Conservation (phyloP, 1,140 invertebrate genomes). For the Tetranychus urticae region DNA sequence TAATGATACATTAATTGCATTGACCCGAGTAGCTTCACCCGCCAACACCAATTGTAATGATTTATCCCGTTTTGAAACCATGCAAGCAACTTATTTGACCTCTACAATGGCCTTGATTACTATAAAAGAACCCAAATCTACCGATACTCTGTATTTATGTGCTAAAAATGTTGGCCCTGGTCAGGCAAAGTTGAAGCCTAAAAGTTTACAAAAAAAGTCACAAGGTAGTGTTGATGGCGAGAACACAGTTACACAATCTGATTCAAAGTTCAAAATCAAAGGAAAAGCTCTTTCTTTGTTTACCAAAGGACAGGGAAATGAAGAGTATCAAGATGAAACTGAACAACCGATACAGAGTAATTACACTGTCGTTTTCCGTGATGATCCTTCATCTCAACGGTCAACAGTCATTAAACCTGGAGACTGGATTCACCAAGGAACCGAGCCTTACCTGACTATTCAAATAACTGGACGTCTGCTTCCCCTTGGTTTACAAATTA, state of each 20-base stretch:
- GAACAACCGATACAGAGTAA: too few species aligned
- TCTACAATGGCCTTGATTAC: background rate
- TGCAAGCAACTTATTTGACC: background rate
- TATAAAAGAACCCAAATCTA: background rate
- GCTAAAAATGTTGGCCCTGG: background rate
- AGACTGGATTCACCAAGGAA: slow-evolving; percentile 20
- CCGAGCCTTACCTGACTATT: slow-evolving; percentile 15
- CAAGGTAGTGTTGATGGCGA: too few species aligned
- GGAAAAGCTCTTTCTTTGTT: too few species aligned
- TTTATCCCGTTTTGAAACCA: background rate
- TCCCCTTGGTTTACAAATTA: slow-evolving; percentile 25
- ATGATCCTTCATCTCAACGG: background rate
- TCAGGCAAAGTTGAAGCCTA: background rate
- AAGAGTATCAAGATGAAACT: too few species aligned
- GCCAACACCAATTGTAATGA: background rate
- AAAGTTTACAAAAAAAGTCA: too few species aligned
- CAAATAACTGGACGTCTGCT: slow-evolving; percentile 16
- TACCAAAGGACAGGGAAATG: too few species aligned
- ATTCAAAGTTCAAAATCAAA: too few species aligned
- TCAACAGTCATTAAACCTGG: too few species aligned
- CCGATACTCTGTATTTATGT: background rate
- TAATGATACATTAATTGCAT: background rate
- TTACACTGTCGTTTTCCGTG: too few species aligned
- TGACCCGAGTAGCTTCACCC: background rate
- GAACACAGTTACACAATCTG: too few species aligned